These are phyloP conservation scores for Halcyon leucocephala DNA, from an alignment of 2,797 vertebrate genomes.

Conservation along the genomic window DNA sequence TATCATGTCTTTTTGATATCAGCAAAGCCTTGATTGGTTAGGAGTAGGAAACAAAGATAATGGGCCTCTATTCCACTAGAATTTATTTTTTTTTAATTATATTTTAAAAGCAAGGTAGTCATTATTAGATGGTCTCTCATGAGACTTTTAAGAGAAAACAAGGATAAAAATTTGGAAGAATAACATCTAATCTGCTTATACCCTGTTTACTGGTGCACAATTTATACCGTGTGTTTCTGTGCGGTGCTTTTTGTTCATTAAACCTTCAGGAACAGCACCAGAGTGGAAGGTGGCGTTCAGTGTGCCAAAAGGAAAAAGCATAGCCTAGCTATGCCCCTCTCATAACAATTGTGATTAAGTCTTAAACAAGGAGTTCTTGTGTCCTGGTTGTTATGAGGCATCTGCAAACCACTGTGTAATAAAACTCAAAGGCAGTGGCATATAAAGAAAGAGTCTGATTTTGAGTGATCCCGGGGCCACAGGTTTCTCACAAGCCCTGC, in stretches of 20 bases:
- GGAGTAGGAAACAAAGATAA: not conserved
- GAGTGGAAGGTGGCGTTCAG: not conserved
- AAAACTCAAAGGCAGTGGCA: not conserved
- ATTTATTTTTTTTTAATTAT: not conserved
- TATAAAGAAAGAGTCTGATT: not conserved
- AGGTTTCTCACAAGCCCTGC: not conserved
- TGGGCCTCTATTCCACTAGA: not conserved
- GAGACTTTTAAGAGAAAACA: not conserved
- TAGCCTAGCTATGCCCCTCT: not conserved
- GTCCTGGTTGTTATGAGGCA: no score
- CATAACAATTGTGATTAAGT: not conserved
- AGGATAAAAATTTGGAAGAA: not conserved
- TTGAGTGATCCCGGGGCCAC: not conserved
- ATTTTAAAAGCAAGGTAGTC: not conserved
- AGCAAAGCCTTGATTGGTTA: not conserved
- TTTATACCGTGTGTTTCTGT: not conserved
- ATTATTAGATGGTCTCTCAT: not conserved
- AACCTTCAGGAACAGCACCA: not conserved
- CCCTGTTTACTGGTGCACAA: accelerated
- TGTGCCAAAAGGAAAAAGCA: not conserved
- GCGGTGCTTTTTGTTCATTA: not conserved
- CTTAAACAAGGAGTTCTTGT: not conserved
- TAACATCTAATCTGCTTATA: not conserved
- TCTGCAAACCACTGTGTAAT: no score
- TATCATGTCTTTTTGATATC: not conserved